A percentile compares a stretch with the other conserved stretches of the same genome.
phyloP scores from a whole-genome alignment of 2,888 invertebrate species.

The Callosobruchus maculatus region DNA sequence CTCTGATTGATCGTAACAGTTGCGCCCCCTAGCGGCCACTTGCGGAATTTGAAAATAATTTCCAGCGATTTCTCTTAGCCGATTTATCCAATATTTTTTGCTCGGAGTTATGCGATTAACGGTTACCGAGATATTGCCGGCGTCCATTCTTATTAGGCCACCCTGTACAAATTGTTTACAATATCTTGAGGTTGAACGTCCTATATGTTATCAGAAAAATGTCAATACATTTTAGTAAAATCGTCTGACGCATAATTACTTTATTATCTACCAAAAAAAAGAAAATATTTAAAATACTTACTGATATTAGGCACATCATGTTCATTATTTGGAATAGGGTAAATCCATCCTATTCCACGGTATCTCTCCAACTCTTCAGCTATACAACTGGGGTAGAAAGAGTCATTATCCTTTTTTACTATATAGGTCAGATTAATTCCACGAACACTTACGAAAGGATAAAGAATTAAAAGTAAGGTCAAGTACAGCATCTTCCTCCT shows the following conservation, averaged over 20 bases:
- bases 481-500: conserved; percentile 27
- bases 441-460: conserved; percentile 4
- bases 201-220: too few species aligned
- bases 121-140: too few species aligned
- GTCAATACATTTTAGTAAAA: neutral
- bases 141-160: too few species aligned
- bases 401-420: conserved; percentile 28
- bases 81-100: too few species aligned
- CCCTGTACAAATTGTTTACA: too few species aligned
- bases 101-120: too few species aligned
- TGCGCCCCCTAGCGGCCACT: too few species aligned
- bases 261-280: neutral
- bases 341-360: conserved; percentile 41
- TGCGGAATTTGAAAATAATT: too few species aligned
- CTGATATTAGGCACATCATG: conserved; percentile 34
- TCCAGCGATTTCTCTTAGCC: too few species aligned
- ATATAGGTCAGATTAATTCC: conserved; percentile 38
- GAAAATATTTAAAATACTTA: conserved; percentile 22
- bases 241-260: neutral
- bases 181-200: too few species aligned
- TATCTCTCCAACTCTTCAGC: conserved; percentile 39
- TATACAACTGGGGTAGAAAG: conserved; percentile 36
- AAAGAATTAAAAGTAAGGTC: conserved; percentile 20
- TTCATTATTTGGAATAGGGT: conserved; percentile 33
- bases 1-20: too few species aligned